These are phyloP conservation scores for Dasysyrphus albostriatus DNA, from an alignment of 2,888 invertebrate species.

Conservation along the genomic window DNA sequence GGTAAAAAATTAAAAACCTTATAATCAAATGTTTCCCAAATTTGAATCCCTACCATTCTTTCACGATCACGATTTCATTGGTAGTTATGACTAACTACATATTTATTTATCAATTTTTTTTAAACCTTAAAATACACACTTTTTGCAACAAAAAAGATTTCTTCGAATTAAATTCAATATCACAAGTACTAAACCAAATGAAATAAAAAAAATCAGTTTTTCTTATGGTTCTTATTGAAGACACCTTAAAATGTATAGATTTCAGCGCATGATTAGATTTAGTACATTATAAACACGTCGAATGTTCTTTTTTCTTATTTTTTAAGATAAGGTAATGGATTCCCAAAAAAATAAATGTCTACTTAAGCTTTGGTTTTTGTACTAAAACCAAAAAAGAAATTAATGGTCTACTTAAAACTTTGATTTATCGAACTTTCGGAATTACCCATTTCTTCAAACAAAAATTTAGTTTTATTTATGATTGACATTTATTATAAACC, in stretches of 20 bases:
- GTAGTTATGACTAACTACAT: not conserved
- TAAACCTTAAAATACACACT: not conserved
- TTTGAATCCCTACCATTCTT: not conserved
- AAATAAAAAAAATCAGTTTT: not conserved
- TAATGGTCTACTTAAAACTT: too few relatives aligned
- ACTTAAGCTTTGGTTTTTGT: not conserved
- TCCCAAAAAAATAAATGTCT: not conserved
- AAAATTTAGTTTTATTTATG: too few relatives aligned
- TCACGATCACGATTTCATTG: not conserved
- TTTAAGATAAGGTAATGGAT: not conserved
- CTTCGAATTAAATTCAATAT: not conserved
- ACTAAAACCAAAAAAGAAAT: not conserved
- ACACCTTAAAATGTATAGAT: not conserved
- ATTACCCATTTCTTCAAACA: too few relatives aligned
- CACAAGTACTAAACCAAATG: not conserved
- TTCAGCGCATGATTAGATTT: not conserved
- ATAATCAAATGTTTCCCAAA: constrained; percentile 6
- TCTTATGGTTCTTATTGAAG: not conserved
- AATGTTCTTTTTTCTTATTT: not conserved
- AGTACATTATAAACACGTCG: not conserved
- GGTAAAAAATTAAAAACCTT: constrained; percentile 1
- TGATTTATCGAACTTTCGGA: too few relatives aligned
- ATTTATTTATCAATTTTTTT: not conserved
- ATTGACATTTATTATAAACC: too few relatives aligned
- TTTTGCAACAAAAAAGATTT: not conserved